Conservation (phyloP, 2,797 vertebrate species). For the Clamator glandarius region DNA sequence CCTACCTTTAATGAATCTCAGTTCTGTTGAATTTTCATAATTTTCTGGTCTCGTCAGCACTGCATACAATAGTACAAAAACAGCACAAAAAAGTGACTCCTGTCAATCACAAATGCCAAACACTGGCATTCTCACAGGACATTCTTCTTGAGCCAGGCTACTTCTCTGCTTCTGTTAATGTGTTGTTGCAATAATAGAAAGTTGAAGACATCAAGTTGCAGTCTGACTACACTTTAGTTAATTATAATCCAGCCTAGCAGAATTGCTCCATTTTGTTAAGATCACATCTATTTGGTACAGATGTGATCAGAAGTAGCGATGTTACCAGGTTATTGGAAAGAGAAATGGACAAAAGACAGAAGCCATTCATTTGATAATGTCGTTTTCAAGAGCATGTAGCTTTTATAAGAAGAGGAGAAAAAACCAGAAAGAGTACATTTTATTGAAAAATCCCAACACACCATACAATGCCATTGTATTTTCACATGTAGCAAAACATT, state of each 20-base stretch:
- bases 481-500: background rate
- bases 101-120: background rate
- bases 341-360: background rate
- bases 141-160: background rate
- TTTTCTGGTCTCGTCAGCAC: background rate
- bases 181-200: background rate
- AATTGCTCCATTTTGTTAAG: background rate
- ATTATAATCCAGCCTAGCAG: background rate
- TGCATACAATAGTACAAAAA: background rate
- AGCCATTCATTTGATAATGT: background rate
- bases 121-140: background rate
- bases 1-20: background rate
- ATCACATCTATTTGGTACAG: background rate
- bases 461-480: background rate
- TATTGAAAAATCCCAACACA: background rate
- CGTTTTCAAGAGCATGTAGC: background rate
- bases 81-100: background rate
- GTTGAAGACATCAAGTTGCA: background rate
- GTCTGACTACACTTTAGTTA: background rate
- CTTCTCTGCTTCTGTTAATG: background rate
- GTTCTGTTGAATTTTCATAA: background rate
- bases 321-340: background rate
- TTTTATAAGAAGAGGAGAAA: background rate
- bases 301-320: background rate
- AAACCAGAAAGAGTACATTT: background rate